These are phyloP conservation scores for Xestia rhomboidea DNA, from an alignment of 2,888 invertebrate genomes.

Conservation along the genomic window DNA sequence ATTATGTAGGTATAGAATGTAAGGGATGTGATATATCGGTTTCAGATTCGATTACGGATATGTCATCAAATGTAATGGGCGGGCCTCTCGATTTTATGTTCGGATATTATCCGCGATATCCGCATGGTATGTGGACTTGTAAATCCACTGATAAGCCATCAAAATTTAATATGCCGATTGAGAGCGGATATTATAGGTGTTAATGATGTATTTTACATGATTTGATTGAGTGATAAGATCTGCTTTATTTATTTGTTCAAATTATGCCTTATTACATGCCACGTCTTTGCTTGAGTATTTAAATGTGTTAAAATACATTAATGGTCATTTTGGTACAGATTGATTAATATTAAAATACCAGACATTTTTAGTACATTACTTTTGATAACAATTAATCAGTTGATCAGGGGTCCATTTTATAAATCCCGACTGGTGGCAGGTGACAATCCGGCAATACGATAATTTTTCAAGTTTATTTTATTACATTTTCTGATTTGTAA, in stretches of 20 bases:
- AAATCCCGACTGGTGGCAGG: neutral
- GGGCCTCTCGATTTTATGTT: conserved; percentile 52
- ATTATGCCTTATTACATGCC: neutral
- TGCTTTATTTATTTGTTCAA: neutral
- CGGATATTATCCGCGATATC: conserved; percentile 48
- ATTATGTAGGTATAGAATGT: neutral
- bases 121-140: conserved; percentile 37
- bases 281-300: neutral
- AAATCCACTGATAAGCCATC: conserved; percentile 48
- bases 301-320: neutral
- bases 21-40: conserved; percentile 49
- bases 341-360: neutral
- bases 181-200: neutral
- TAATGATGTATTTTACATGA: conserved; percentile 4
- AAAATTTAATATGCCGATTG: conserved; percentile 26
- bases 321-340: neutral
- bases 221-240: neutral
- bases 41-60: conserved; percentile 64
- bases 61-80: conserved; percentile 60
- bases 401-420: neutral
- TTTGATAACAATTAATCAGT: neutral
- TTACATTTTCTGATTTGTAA: neutral
- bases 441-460: neutral
- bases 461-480: neutral
- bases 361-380: neutral